Evolutionary conservation across 2,113 vertebrate species (phyloP).

Genomic region (Macquaria australasica): DNA sequence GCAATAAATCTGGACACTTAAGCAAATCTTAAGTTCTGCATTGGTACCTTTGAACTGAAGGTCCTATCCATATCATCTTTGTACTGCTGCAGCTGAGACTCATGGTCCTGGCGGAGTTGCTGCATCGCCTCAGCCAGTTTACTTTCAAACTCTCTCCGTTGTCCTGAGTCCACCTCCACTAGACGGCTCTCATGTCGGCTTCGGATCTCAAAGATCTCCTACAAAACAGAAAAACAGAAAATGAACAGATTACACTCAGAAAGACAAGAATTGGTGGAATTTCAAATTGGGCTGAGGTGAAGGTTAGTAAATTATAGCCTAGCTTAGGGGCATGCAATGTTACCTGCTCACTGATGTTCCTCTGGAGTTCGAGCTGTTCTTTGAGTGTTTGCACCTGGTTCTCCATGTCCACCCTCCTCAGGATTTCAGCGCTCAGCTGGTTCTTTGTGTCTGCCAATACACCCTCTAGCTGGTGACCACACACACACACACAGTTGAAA

Average conservation of each 20-base stretch:
- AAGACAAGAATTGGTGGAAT: background rate
- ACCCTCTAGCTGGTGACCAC: constrained; percentile 71
- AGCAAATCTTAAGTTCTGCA: accelerated
- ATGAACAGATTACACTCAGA: too few relatives aligned
- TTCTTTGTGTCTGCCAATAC: constrained; percentile 80
- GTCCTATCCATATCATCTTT: constrained; percentile 87
- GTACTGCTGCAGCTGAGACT: constrained; percentile 86
- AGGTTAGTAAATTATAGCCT: background rate
- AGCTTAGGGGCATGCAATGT: background rate
- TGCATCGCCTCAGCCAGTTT: constrained; percentile 84
- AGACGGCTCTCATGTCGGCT: constrained; percentile 83
- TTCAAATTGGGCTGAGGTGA: too few relatives aligned
- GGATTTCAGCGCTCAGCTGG: constrained; percentile 85
- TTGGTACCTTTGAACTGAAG: constrained; percentile 83
- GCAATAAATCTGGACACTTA: background rate
- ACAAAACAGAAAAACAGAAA: background rate
- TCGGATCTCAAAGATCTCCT: constrained; percentile 85
- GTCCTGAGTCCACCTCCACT: constrained; percentile 83
- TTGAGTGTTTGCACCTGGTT: constrained; percentile 86
- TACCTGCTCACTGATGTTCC: constrained; percentile 85
- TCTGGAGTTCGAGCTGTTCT: constrained; percentile 88
- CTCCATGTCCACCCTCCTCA: constrained; percentile 86
- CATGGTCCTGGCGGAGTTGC: constrained; percentile 84
- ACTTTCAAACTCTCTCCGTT: constrained; percentile 83
- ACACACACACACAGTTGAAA: background rate